These are phyloP conservation scores for Listrodromus nycthemerus DNA, from an alignment of 2,888 invertebrate species.

Conservation along the genomic window DNA sequence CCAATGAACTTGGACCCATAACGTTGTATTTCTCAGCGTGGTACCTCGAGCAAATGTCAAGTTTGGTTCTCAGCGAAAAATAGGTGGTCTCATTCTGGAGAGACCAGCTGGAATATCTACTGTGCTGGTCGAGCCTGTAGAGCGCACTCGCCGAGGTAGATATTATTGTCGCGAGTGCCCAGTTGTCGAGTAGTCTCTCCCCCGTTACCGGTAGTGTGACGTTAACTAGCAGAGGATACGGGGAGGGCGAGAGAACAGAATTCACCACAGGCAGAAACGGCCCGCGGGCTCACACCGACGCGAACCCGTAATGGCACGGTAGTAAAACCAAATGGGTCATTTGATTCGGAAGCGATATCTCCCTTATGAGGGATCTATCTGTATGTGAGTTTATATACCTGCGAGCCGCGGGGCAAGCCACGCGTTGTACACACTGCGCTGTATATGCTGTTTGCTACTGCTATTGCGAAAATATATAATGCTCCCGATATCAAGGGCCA, in stretches of 20 bases:
- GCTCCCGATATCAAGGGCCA: constrained; percentile 77
- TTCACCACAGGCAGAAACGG: constrained; percentile 59
- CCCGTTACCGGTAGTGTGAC: constrained; percentile 55
- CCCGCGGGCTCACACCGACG: constrained; percentile 80
- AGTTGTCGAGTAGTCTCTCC: constrained; percentile 66
- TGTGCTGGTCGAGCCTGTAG: constrained; percentile 26
- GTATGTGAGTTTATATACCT: constrained; percentile 71
- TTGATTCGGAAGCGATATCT: constrained; percentile 84
- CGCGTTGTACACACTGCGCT: constrained; percentile 53
- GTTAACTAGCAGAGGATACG: constrained; percentile 55
- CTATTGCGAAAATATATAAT: constrained; percentile 81
- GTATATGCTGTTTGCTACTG: constrained; percentile 66
- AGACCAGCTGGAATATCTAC: constrained; percentile 44
- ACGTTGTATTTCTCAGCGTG: neutral
- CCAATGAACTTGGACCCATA: neutral
- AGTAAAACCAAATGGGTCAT: constrained; percentile 84
- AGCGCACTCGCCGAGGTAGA: constrained; percentile 56
- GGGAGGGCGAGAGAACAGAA: constrained; percentile 33
- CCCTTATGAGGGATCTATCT: constrained; percentile 79
- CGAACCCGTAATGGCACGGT: constrained; percentile 79
- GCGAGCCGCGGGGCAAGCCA: constrained; percentile 67
- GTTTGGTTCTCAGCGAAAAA: constrained; percentile 34
- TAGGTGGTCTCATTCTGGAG: constrained; percentile 55
- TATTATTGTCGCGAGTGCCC: constrained; percentile 67
- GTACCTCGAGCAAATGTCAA: constrained; percentile 32